These are phyloP conservation scores for Onychostoma macrolepis DNA, from an alignment of 2,113 vertebrate species.

Conservation along the genomic window DNA sequence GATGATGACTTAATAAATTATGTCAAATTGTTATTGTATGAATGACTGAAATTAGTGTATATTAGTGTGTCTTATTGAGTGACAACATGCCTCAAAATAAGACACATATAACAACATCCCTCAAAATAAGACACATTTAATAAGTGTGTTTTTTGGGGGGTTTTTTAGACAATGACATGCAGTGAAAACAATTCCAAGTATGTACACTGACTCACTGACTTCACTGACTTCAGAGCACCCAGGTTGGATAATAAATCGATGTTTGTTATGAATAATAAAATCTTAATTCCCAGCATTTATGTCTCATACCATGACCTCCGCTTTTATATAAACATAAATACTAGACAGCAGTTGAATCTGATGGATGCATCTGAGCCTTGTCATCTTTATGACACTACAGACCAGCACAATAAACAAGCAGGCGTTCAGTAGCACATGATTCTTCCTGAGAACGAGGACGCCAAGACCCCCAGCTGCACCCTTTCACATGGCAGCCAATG, in stretches of 20 bases:
- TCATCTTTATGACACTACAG: not conserved
- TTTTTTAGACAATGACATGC: not conserved
- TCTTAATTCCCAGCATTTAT: not conserved
- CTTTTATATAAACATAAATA: not conserved
- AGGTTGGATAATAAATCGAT: not conserved
- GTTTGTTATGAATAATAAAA: not conserved
- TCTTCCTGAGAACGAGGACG: conserved; percentile 20
- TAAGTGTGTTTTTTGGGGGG: no score
- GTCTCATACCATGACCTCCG: not conserved
- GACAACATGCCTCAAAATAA: no score
- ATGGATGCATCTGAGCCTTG: not conserved
- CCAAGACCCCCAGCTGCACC: conserved; percentile 69
- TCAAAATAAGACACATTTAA: no score
- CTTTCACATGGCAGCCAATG: conserved; percentile 65
- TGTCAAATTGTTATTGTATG: no score
- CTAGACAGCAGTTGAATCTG: not conserved
- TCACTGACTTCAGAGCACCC: not conserved
- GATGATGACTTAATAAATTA: not conserved
- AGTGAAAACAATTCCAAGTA: not conserved
- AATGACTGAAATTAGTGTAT: no score
- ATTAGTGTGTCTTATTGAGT: no score
- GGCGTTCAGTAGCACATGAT: conserved; percentile 3
- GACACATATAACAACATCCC: no score
- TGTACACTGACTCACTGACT: not conserved
- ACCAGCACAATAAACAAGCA: conserved; percentile 31